phyloP scores from a whole-genome alignment of 2,113 vertebrate species.

The Cyanoramphus novaezelandiae region DNA sequence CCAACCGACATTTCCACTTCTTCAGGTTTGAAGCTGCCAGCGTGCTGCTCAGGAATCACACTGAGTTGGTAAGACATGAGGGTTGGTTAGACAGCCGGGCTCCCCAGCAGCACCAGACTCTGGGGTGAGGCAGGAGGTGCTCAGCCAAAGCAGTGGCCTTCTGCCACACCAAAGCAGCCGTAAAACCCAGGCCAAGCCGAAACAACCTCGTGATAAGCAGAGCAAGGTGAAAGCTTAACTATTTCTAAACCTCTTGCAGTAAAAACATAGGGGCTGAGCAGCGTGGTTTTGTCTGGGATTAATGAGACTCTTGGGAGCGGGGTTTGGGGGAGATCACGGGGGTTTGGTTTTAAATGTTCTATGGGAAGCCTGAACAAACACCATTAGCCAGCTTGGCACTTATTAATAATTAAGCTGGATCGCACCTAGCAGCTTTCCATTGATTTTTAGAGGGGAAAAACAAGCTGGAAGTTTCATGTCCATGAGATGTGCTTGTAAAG shows the following conservation, averaged over 20 bases:
- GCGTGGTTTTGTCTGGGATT: not conserved
- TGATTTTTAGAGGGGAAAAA: conserved; percentile 45
- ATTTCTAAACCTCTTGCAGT: not conserved
- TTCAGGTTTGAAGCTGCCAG: not conserved
- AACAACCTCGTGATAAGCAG: not conserved
- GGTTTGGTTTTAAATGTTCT: conserved; percentile 16
- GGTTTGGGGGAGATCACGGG: not conserved
- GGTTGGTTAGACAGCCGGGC: not conserved
- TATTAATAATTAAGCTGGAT: conserved; percentile 62
- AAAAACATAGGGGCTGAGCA: not conserved
- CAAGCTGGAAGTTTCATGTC: not conserved
- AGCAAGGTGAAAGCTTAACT: not conserved
- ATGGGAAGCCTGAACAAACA: conserved; percentile 50
- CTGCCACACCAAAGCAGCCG: not conserved
- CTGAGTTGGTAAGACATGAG: not conserved
- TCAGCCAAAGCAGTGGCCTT: not conserved
- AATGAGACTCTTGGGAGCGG: not conserved
- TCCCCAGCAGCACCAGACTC: not conserved
- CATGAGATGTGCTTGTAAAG: not conserved
- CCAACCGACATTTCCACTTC: not conserved
- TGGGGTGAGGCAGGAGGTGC: not conserved
- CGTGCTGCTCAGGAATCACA: not conserved
- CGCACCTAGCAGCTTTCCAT: not conserved
- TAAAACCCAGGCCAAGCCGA: not conserved
- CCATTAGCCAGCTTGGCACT: not conserved